These are phyloP conservation scores for Psix sp. DNA, from an alignment of 1,140 invertebrate species.

Conservation along the genomic window DNA sequence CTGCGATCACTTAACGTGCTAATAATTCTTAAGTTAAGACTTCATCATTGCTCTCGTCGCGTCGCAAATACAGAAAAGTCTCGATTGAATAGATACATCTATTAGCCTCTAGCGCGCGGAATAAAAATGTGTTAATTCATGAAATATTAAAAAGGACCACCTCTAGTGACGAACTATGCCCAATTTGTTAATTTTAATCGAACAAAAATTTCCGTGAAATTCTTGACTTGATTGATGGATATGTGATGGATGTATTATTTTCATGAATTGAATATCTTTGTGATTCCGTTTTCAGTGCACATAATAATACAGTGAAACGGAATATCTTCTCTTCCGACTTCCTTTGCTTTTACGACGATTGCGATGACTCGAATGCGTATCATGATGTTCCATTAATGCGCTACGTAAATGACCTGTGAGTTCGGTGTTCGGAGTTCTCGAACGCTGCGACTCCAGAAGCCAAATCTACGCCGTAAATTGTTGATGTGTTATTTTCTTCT, in stretches of 20 bases:
- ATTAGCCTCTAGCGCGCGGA: conserved; percentile 50
- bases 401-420: conserved; percentile 67
- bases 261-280: too few relatives aligned
- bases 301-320: conserved; percentile 10
- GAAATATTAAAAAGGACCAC: too few relatives aligned
- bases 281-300: too few relatives aligned
- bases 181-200: too few relatives aligned
- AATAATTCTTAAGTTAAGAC: conserved; percentile 55
- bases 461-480: conserved; percentile 70
- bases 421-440: conserved; percentile 61
- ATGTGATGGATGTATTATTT: too few relatives aligned
- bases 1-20: conserved; percentile 55
- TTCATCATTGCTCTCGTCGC: conserved; percentile 54
- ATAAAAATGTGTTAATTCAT: not conserved
- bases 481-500: conserved; percentile 71
- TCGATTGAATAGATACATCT: conserved; percentile 45
- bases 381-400: conserved; percentile 51
- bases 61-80: conserved; percentile 41
- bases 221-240: too few relatives aligned
- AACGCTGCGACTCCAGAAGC: conserved; percentile 65
- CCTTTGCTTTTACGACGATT: conserved; percentile 49
- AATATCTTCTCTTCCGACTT: conserved; percentile 29
- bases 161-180: too few relatives aligned
- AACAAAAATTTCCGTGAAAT: too few relatives aligned
- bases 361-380: conserved; percentile 48